Base-by-base conservation (phyloP, 2,888 invertebrate genomes). In the Amphimallon solstitiale region DNA sequence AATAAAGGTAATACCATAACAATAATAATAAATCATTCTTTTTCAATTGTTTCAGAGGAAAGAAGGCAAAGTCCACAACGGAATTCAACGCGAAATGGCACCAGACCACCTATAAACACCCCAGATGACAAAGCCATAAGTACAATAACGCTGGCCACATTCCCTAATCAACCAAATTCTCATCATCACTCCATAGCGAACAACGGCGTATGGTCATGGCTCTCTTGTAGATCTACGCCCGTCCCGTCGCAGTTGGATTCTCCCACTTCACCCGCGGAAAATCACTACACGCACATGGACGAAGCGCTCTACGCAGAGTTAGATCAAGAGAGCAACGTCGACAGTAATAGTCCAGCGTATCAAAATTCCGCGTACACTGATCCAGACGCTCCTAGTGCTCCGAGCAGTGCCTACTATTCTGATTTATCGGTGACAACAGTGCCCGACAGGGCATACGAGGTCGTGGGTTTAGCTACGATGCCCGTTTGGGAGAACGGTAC, bases 331-430 rank as follows among this genome's bases (percentile, higher is more conserved):
- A 79, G 77, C 63, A 74, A 75, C 0, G 67, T 72, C 17, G 75
- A 83, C 79, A 73, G 74, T 43, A 74, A 77, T 80, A 84, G 84
- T 76, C 89, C 90, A 9, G 89, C 90, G 60, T 90, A 90, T 77
- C 90, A 90, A 77, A 91, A 90, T 80, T 89, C 90, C 14, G 90
- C 88, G 17, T 90, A 89, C 79, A 83, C 83, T 6, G 86, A 86
- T 71, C 85, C 85, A 9, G 86, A 87, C 60, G 84, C 87, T 21
- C 88, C 87, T 46, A 87, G 87, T 67, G 89, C 90, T 6, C 90
- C 90, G n/a, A 90, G 90, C 77, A 90, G 90, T 81, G 90, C 90
- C 21, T 91, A 91, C 79, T 91, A 91, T 79, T 90, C 90, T 65
- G 90, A 91, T 80, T 82, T 91, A 63, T 88, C 88, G 12, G 84